These are phyloP conservation scores for Acrobasis repandana DNA, from an alignment of 2,888 invertebrate genomes.

Conservation along the genomic window DNA sequence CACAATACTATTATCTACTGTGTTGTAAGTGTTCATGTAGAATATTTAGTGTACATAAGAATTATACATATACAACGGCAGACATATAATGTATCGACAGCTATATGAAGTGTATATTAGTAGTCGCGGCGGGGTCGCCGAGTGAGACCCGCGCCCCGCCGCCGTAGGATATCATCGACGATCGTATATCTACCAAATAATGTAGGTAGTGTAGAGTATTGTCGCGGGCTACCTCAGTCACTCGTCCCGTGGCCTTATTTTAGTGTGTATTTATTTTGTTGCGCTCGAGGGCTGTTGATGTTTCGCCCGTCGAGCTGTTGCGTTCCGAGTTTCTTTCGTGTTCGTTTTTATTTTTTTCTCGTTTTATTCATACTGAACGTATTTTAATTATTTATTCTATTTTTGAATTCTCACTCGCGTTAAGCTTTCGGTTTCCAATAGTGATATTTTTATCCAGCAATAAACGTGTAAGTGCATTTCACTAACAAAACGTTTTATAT, in stretches of 20 bases:
- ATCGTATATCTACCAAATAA: slow-evolving; percentile 54
- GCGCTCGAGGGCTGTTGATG: slow-evolving; percentile 78
- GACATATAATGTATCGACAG: slow-evolving; percentile 57
- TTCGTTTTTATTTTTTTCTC: slow-evolving; percentile 68
- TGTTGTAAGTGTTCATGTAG: slow-evolving; percentile 79
- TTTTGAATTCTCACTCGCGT: slow-evolving; percentile 70
- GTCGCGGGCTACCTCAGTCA: slow-evolving; percentile 80
- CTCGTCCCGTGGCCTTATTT: slow-evolving; percentile 77
- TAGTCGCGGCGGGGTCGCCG: slow-evolving; percentile 36
- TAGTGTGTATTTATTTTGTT: slow-evolving; percentile 79
- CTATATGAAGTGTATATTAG: slow-evolving; percentile 45
- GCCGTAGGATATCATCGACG: slow-evolving; percentile 34
- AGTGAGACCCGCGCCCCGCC: slow-evolving; percentile 42
- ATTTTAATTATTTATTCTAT: slow-evolving; percentile 79
- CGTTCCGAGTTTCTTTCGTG: slow-evolving; percentile 76
- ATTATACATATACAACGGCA: slow-evolving; percentile 70
- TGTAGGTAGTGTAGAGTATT: slow-evolving; percentile 62
- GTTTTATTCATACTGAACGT: slow-evolving; percentile 69
- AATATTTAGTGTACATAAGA: slow-evolving; percentile 75
- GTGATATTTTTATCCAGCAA: slow-evolving; percentile 83
- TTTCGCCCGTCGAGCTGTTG: slow-evolving; percentile 74
- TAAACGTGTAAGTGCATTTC: slow-evolving; percentile 79
- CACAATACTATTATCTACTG: slow-evolving; percentile 74
- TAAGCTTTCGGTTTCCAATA: slow-evolving; percentile 78
- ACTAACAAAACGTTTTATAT: slow-evolving; percentile 67